Base-by-base conservation (phyloP, 2,113 vertebrate genomes). In the Nematolebias whitei region DNA sequence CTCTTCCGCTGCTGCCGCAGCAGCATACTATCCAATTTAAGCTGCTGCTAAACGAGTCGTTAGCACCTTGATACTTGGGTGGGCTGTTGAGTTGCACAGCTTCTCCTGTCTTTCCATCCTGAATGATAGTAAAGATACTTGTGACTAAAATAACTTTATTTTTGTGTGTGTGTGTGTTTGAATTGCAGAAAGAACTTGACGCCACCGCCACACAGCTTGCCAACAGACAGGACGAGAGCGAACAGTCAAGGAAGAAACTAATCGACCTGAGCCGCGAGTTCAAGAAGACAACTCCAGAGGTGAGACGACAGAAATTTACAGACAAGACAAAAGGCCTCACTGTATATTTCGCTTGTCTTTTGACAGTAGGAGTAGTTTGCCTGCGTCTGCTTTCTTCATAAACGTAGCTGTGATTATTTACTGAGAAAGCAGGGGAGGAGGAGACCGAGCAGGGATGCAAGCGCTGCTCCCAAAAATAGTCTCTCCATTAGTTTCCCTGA, bases 271-370 rank as follows among this genome's bases (percentile, higher is more conserved):
- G 97, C 92, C 95, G 96, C 0, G 96, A 99, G 86, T 98, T 99
- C 92, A 99, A 98, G 94, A 99, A 99, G 87, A 99, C 96, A 94
- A 98, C 97, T 91, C 95, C 97, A 82, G 98, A 99, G 96, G 98
- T 99, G 90, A 95, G 94, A 65, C 40, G 56, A 68, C 54, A 0
- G 51, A 74, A 63, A 32, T 65, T 63, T 50, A 39, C 64, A 71
- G 53, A 41, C 65, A 52, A 19, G 23, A 59, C 63, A 35, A 35
- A 35, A 35, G 32, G 32, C 32, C 32, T 35, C 0, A 35, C 5
- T 35, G 32, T 16, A n/a, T 4, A 5, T 43, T 40, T 41, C 2
- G 5, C 73, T 2, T 44, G 76, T 38, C 54, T 76, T 75, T 57
- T 69, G 51, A 69, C 63, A 65, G 24, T 39, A 20, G 35, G 29